These are phyloP conservation scores for Harmothoe impar DNA, from an alignment of 2,888 invertebrate species.

Conservation along the genomic window DNA sequence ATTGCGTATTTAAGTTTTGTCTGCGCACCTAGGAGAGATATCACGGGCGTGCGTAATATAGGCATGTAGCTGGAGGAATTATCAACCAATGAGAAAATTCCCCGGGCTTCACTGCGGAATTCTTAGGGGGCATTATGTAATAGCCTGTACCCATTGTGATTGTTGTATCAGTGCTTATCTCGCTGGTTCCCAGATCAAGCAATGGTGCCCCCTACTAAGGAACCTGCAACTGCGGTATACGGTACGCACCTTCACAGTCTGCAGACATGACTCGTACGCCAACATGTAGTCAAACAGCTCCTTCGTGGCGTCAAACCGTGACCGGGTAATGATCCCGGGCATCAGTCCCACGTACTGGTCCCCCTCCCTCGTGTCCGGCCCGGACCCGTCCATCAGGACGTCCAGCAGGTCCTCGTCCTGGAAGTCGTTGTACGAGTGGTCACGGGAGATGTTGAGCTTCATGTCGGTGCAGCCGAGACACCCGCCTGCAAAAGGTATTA, in stretches of 20 bases:
- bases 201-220: no score
- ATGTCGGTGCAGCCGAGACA: slow-evolving; percentile 36
- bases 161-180: neutral
- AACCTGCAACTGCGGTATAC: no score
- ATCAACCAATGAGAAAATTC: no score
- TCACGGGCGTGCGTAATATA: no score
- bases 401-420: neutral
- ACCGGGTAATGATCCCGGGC: neutral
- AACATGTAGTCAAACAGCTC: slow-evolving; percentile 29
- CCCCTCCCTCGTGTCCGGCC: neutral
- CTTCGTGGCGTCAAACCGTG: neutral
- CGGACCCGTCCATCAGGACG: neutral
- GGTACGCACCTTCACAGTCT: neutral
- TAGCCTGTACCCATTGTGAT: no score
- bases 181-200: no score
- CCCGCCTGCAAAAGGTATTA: no score
- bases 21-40: no score
- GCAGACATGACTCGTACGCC: neutral
- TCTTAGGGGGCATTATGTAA: no score
- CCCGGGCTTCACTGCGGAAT: no score
- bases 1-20: neutral
- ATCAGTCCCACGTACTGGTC: neutral
- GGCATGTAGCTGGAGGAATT: no score
- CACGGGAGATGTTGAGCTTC: neutral
- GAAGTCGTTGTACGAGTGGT: neutral